Evolutionary conservation across 2,888 invertebrate species (phyloP).

Genomic region (Andrena haemorrhoa): DNA sequence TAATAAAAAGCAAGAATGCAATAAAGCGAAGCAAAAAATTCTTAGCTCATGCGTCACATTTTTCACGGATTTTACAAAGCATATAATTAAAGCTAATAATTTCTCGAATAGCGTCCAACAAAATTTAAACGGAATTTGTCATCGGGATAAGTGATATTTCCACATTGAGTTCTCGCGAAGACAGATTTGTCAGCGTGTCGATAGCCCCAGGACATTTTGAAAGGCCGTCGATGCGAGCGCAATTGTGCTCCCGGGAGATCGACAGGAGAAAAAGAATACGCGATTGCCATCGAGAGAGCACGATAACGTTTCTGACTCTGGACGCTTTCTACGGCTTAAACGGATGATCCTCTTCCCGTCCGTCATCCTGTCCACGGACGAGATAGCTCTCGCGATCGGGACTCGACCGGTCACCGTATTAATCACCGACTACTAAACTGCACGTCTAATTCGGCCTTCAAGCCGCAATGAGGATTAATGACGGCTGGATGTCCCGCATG

Average conservation of each 20-base stretch:
- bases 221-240: conserved; percentile 43
- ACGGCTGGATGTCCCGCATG: conserved; percentile 76
- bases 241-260: conserved; percentile 41
- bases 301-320: conserved; percentile 58
- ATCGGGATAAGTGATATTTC: conserved; percentile 26
- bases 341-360: conserved; percentile 68
- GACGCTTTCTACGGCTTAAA: conserved; percentile 56
- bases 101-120: background rate
- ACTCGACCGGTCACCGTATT: conserved; percentile 72
- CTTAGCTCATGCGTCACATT: too few relatives aligned
- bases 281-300: conserved; percentile 21
- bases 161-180: conserved; percentile 4
- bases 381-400: conserved; percentile 67
- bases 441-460: conserved; percentile 80
- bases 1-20: too few relatives aligned
- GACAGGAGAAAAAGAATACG: conserved; percentile 29
- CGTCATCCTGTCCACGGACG: conserved; percentile 68
- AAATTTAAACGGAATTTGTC: conserved; percentile 27
- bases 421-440: conserved; percentile 77
- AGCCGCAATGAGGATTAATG: conserved; percentile 82
- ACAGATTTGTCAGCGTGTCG: conserved; percentile 44
- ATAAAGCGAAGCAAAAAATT: background rate
- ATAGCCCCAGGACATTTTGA: conserved; percentile 42
- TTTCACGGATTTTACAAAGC: too few relatives aligned
- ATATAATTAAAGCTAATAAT: background rate